phyloP scores from a whole-genome alignment of 2,888 invertebrate species.

The Penaeus monodon region DNA sequence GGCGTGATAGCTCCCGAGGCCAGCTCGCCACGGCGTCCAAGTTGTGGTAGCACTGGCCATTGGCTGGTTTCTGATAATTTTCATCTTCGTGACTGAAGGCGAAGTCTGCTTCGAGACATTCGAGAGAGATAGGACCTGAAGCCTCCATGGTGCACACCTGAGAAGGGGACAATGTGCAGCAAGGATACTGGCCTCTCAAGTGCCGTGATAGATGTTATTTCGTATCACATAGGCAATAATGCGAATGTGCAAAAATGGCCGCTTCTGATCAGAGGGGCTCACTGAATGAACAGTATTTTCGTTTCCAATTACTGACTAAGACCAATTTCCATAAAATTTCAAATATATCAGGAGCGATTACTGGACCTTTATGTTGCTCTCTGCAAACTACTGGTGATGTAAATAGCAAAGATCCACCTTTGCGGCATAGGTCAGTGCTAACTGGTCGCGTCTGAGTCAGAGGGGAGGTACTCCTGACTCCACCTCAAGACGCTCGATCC shows the following conservation, averaged over 20 bases:
- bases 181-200: too few species aligned
- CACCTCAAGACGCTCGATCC: too few species aligned
- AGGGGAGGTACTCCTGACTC: too few species aligned
- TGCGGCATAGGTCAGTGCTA: too few species aligned
- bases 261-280: not conserved
- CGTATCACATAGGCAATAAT: not conserved
- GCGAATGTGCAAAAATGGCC: conserved; percentile 9
- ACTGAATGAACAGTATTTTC: not conserved
- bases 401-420: not conserved
- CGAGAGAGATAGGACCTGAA: conserved; percentile 10
- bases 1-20: not conserved
- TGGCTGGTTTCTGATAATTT: not conserved
- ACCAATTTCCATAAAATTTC: not conserved
- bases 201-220: not conserved
- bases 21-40: not conserved
- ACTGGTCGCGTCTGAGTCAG: too few species aligned
- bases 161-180: too few species aligned
- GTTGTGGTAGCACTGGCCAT: too few species aligned
- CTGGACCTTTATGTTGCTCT: conserved; percentile 13
- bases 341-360: not conserved
- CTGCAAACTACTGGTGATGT: not conserved
- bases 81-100: conserved; percentile 5
- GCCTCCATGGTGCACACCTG: not conserved
- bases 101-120: conserved; percentile 9
- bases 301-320: not conserved